Evolutionary conservation across 2,888 invertebrate species (phyloP), one percentile per base, ranked within the genome.

Genomic region (Alcis repandata): DNA sequence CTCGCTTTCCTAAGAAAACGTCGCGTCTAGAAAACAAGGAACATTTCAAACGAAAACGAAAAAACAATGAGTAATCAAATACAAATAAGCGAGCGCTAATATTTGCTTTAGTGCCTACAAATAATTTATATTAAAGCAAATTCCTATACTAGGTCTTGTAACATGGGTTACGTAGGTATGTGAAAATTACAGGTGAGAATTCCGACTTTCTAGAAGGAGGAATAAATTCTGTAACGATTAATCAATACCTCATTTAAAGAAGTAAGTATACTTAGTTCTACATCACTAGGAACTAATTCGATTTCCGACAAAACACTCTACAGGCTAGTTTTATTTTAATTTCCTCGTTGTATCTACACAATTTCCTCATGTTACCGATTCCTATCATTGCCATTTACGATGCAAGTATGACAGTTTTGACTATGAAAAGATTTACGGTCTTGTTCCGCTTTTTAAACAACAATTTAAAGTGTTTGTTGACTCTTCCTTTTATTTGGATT

Each of bases 391-490:
- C 36, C 59, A 46, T 67, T 48, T 63, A 62, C 53, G 10, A 48
- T 13, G 41, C 10, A 13, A 15, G n/a, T 22, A n/a, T 59, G 62
- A 65, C 69, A 69, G 64, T 70, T 69, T 66, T 53, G 66, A 69
- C 65, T 73, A 67, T 62, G 63, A 81, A 81, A 74, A 75, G 77
- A 82, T 79, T 79, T 73, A 81, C 80, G 68, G 69, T 64, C 61
- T 45, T 72, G 79, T 79, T 75, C 79, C 83, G 83, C 78, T 80
- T 63, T 75, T 79, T 79, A 72, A 76, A 62, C 80, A 79, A 67
- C 67, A 73, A 76, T 75, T 74, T 74, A 76, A 67, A 63, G 69
- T 74, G 69, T 65, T 69, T 73, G 63, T 69, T 73, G 63, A 71
- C 79, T 81, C 74, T 80, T 82, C 74, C 75, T 77, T 77, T 80